Base-by-base conservation (phyloP, 2,113 vertebrate genomes). In the Odobenus rosmarus region DNA sequence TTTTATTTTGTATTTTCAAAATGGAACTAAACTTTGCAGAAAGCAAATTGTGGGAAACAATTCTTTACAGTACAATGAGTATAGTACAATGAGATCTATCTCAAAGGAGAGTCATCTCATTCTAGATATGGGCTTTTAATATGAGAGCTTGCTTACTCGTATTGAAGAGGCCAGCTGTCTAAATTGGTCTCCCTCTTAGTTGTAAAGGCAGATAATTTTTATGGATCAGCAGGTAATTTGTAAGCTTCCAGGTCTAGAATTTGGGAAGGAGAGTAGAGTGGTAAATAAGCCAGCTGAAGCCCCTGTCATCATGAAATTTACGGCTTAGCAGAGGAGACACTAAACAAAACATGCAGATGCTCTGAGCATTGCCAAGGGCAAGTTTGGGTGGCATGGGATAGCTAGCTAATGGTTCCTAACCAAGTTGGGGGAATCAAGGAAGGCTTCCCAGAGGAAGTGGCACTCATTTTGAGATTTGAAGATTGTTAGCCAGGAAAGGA, bases 1-100 rank as follows among this genome's bases (percentile, higher is more conserved):
- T 57, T 95, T 86, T 90, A 61, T 80, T 95, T 86, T 55, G 26
- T 72, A 55, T 82, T 82, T 97, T 53, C 51, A 74, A 95, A 93
- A 57, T 61, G 82, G 86, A 93, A 21, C 85, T 49, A 76, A 76
- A 23, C 57, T 51, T 81, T 51, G 59, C 26, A 57, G 86, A 92
- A 86, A 95, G 69, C 69, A 57, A 15, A 57, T 83, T 83, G 33
- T 57, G 57, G 62, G 85, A n/a, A 67, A 62, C 24, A 9, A 3
- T 77, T 86, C 64, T 89, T 51, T n/a, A 49, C 7, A n/a, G 57
- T 4, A 26, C 13, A 24, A 13, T 2, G 57, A 81, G 33, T 46
- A n/a, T n/a, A n/a, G 57, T 4, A 26, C 13, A 24, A 13, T 2
- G 57, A 81, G 33, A n/a, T 46, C 14, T 18, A 36, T 42, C 88